Conservation (phyloP, 1,140 invertebrate genomes). For the Charaxes varanes region DNA sequence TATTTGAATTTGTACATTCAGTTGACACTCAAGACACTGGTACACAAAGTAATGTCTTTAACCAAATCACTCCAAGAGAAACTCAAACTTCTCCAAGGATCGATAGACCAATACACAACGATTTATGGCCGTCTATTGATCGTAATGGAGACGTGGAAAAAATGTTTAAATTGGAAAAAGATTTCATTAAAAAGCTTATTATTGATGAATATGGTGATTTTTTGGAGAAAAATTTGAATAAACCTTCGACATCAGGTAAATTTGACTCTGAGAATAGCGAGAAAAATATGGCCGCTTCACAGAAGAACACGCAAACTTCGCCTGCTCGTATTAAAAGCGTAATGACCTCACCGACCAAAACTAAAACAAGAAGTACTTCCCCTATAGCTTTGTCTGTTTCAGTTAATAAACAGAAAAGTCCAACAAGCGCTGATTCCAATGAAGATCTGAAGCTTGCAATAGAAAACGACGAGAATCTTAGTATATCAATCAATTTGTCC, state of each 20-base stretch:
- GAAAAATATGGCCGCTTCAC: constrained; percentile 37
- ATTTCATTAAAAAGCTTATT: constrained; percentile 62
- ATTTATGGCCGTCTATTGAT: constrained; percentile 48
- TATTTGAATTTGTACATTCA: constrained; percentile 63
- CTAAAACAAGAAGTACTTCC: constrained; percentile 59
- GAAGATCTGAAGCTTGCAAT: constrained; percentile 30
- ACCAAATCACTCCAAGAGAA: constrained; percentile 53
- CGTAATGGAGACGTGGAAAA: constrained; percentile 44
- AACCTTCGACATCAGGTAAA: constrained; percentile 50
- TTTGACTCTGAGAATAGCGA: constrained; percentile 15
- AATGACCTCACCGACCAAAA: constrained; percentile 61
- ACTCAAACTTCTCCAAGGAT: constrained; percentile 64
- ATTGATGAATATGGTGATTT: constrained; percentile 58
- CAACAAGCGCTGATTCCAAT: constrained; percentile 27
- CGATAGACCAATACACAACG: constrained; percentile 49
- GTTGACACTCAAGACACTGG: constrained; percentile 58
- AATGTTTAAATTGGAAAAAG: constrained; percentile 55
- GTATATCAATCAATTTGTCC: constrained; percentile 60
- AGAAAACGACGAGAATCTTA: constrained; percentile 37
- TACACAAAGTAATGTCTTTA: constrained; percentile 47
- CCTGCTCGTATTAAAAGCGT: constrained; percentile 59
- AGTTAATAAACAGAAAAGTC: constrained; percentile 60
- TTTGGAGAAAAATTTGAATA: constrained; percentile 44
- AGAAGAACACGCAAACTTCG: constrained; percentile 66
- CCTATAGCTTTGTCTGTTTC: constrained; percentile 39